Evolutionary conservation across 2,113 vertebrate genomes (phyloP).

Genomic region (Emydura subglobosa): DNA sequence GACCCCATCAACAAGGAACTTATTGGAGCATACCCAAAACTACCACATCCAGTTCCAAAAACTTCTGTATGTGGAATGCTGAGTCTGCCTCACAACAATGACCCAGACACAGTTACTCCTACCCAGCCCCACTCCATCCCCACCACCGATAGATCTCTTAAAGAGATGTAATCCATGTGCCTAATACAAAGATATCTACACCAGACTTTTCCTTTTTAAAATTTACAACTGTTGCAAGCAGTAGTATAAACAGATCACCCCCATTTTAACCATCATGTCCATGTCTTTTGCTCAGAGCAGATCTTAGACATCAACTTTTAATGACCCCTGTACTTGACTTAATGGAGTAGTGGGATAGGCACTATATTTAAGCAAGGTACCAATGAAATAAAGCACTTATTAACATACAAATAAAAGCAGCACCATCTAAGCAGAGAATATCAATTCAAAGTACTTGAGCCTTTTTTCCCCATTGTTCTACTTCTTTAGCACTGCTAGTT

Average conservation of each 20-base stretch:
- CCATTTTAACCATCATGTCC: background rate
- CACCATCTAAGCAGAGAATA: background rate
- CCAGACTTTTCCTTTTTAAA: background rate
- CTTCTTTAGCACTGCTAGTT: background rate
- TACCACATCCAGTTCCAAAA: no score
- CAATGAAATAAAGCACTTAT: background rate
- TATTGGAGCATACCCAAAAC: no score
- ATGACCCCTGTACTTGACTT: background rate
- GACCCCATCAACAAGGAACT: no score
- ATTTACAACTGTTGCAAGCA: background rate
- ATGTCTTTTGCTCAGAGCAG: background rate
- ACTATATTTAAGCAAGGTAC: no score
- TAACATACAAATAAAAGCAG: background rate
- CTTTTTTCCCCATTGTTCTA: background rate
- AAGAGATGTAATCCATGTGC: no score
- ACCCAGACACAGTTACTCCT: no score
- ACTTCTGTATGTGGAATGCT: no score
- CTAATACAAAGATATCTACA: no score
- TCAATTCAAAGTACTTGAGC: background rate
- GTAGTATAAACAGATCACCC: background rate
- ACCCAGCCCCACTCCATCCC: no score
- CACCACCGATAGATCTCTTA: no score
- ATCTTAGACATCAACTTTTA: background rate
- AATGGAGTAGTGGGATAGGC: no score
- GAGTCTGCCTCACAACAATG: no score